Evolutionary conservation across 2,797 vertebrate species (phyloP), one percentile per base, ranked within the genome.

Genomic region (Syndactyla subalaris): DNA sequence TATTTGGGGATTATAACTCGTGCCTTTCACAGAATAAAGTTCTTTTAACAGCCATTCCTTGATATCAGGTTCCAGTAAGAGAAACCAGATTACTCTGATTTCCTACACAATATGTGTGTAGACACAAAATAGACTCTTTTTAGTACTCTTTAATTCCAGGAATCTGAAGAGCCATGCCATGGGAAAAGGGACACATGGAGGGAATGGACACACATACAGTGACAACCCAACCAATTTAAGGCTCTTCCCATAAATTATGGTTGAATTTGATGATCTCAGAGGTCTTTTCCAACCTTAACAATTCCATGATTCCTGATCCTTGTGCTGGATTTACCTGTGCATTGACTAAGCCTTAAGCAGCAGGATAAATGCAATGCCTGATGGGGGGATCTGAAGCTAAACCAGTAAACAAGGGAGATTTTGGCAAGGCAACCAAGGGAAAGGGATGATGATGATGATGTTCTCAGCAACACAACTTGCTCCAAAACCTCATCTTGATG

Each of bases 1-100:
- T 86, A 86, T 81, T 26, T 75, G 43, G 22, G 58, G 71, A 93
- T 95, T 88, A 26, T 9, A 78, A 88, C 34, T 62, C 20, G 61
- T 30, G 66, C 48, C 66, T 73, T 87, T 34, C 34, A 54, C 38
- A 39, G 71, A 19, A 75, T 18, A 21, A 83, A 84, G 62, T 52
- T 72, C 2, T 1, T 1, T 45, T 54, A 78, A n/a, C 2, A 3
- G 36, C 46, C 1, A 1, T 20, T 46, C 78, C 59, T 82, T 45
- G 74, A 4, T 54, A 89, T 3, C 63, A 51, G 22, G 55, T 67
- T 89, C 34, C 54, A 39, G 29, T 24, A 91, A 82, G 15, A 79
- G 55, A 79, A 85, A 76, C 14, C 51, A 10, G 58, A 55, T 5
- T 0, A 4, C 51, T 54, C 74, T 39, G 4, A 43, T 24, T 82